Conservation (phyloP, 2,113 vertebrate genomes). For the Carassius auratus region DNA sequence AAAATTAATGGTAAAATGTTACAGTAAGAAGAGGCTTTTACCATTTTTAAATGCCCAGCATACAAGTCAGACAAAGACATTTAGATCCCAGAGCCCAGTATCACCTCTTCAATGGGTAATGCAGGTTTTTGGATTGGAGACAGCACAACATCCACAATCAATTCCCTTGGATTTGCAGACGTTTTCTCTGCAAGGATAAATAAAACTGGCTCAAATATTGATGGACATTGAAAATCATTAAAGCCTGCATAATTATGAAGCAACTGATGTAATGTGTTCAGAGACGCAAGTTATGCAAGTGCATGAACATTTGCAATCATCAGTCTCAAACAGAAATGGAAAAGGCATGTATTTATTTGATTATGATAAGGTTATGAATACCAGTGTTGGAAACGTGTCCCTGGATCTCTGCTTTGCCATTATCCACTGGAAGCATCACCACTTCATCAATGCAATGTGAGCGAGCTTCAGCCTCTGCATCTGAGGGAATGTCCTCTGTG, state of each 20-base stretch:
- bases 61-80: background rate
- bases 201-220: background rate
- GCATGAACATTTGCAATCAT: background rate
- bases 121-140: constrained; percentile 60
- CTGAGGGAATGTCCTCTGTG: constrained; percentile 87
- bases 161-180: constrained; percentile 54
- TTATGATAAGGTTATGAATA: constrained; percentile 48
- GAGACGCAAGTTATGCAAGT: background rate
- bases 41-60: no score
- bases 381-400: constrained; percentile 67
- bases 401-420: constrained; percentile 62
- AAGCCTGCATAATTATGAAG: background rate
- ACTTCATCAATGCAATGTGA: constrained; percentile 61
- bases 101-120: constrained; percentile 41
- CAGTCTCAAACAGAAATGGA: background rate
- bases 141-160: constrained; percentile 62
- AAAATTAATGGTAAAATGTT: background rate
- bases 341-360: constrained; percentile 4
- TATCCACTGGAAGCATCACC: constrained; percentile 66
- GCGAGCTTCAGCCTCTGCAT: constrained; percentile 84
- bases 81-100: background rate
- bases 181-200: constrained; percentile 62
- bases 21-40: background rate
- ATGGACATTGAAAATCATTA: background rate
- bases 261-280: background rate